phyloP scores from a whole-genome alignment of 2,113 vertebrate species.

The Menidia beryllina region DNA sequence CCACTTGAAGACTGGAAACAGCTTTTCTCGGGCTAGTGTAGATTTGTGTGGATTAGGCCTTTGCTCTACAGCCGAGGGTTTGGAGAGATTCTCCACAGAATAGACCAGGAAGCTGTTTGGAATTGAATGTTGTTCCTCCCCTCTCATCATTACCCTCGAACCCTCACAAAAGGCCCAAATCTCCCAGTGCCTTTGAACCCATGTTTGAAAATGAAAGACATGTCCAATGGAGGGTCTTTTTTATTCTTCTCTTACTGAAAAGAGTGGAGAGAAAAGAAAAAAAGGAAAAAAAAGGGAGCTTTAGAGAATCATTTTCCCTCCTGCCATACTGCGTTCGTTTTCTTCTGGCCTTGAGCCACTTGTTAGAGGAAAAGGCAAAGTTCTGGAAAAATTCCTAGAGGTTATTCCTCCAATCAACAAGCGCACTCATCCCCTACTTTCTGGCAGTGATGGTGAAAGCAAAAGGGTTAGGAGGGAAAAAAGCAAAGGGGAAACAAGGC shows the following conservation, averaged over 20 bases:
- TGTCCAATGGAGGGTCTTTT: conserved; percentile 78
- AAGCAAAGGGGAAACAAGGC: conserved; percentile 55
- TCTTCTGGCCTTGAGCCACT: conserved; percentile 81
- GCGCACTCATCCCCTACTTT: conserved; percentile 65
- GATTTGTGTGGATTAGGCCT: conserved; percentile 80
- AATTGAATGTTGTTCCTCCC: conserved; percentile 76
- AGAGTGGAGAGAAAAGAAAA: conserved; percentile 54
- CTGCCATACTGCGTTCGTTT: conserved; percentile 61
- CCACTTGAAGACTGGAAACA: conserved; percentile 78
- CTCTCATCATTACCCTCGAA: conserved; percentile 77
- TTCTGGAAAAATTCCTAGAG: conserved; percentile 76
- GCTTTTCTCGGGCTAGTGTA: conserved; percentile 77
- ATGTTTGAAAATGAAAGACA: conserved; percentile 82
- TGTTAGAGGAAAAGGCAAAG: conserved; percentile 80
- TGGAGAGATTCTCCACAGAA: conserved; percentile 69
- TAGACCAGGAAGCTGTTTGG: conserved; percentile 80
- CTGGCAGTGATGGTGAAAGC: conserved; percentile 59
- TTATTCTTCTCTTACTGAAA: conserved; percentile 79
- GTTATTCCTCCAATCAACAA: conserved; percentile 73
- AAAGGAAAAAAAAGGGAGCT: conserved; percentile 49
- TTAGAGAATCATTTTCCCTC: conserved; percentile 72
- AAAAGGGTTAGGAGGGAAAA: conserved; percentile 48
- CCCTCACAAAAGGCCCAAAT: conserved; percentile 73
- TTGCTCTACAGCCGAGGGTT: conserved; percentile 59
- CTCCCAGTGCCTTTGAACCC: conserved; percentile 79